These are phyloP conservation scores for Xiphydria camelus DNA, from an alignment of 2,888 invertebrate species.

Conservation along the genomic window DNA sequence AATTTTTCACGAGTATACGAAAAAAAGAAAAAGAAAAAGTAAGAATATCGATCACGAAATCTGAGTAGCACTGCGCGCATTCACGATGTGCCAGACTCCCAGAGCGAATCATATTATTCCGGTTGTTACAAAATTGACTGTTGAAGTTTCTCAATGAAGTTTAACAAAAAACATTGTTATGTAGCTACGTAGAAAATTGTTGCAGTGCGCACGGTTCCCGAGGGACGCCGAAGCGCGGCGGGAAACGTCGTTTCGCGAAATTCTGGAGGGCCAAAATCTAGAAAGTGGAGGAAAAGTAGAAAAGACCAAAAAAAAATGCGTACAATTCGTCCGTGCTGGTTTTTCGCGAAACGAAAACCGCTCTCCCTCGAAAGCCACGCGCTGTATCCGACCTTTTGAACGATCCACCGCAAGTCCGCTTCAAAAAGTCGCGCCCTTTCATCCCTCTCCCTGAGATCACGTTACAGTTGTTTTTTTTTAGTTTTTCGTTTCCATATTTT, in stretches of 20 bases:
- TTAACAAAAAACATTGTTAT: constrained; percentile 42
- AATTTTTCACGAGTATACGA: too few species aligned
- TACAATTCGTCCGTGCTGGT: background rate
- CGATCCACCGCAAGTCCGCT: constrained; percentile 22
- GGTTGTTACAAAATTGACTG: constrained; percentile 38
- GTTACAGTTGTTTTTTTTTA: constrained; percentile 20
- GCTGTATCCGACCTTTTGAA: constrained; percentile 28
- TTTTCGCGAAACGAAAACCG: constrained; percentile 12
- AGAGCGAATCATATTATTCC: constrained; percentile 34
- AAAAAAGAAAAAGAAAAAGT: too few species aligned
- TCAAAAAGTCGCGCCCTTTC: constrained; percentile 29
- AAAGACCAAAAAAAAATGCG: background rate
- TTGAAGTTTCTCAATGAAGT: constrained; percentile 34
- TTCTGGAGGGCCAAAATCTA: background rate
- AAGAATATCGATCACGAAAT: background rate
- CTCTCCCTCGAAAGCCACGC: constrained; percentile 23
- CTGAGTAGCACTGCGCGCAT: background rate
- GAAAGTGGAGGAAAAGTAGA: too few species aligned
- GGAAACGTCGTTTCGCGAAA: constrained; percentile 14
- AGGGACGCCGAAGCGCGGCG: constrained; percentile 12
- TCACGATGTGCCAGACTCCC: background rate
- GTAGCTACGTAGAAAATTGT: constrained; percentile 25
- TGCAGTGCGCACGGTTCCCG: constrained; percentile 21
- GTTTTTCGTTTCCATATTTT: constrained; percentile 27
- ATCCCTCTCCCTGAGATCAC: too few species aligned